phyloP scores from a whole-genome alignment of 2,888 invertebrate genomes.

The Parthenolecanium corni region DNA sequence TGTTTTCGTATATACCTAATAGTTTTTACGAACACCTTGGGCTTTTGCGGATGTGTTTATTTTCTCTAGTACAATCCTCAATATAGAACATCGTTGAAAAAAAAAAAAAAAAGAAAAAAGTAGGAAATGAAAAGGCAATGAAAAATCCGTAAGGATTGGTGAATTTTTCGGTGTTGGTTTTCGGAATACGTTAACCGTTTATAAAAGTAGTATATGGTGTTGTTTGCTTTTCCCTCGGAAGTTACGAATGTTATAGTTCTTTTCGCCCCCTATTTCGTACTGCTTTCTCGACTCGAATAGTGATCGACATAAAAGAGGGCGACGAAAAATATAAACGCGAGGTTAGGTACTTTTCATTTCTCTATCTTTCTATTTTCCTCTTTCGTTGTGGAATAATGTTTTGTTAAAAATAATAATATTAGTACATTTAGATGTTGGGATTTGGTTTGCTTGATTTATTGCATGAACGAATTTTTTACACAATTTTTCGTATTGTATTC shows the following conservation, averaged over 20 bases:
- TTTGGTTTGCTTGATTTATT: constrained; percentile 1
- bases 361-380: not conserved
- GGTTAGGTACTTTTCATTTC: too few relatives aligned
- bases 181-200: not conserved
- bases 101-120: too few relatives aligned
- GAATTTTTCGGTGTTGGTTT: not conserved
- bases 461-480: not conserved
- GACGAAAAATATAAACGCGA: too few relatives aligned
- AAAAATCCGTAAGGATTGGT: not conserved
- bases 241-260: too few relatives aligned
- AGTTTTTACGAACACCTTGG: constrained; percentile 16
- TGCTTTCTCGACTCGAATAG: too few relatives aligned
- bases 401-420: not conserved
- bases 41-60: constrained; percentile 25
- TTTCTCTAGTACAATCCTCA: constrained; percentile 24
- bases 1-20: too few relatives aligned
- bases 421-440: not conserved
- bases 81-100: not conserved
- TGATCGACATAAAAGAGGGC: too few relatives aligned
- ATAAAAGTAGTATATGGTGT: not conserved
- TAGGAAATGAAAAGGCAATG: too few relatives aligned
- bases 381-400: not conserved
- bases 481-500: too few relatives aligned
- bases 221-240: not conserved
- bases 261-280: too few relatives aligned